phyloP scores from a whole-genome alignment of 2,113 vertebrate genomes.

The Jaculus jaculus region DNA sequence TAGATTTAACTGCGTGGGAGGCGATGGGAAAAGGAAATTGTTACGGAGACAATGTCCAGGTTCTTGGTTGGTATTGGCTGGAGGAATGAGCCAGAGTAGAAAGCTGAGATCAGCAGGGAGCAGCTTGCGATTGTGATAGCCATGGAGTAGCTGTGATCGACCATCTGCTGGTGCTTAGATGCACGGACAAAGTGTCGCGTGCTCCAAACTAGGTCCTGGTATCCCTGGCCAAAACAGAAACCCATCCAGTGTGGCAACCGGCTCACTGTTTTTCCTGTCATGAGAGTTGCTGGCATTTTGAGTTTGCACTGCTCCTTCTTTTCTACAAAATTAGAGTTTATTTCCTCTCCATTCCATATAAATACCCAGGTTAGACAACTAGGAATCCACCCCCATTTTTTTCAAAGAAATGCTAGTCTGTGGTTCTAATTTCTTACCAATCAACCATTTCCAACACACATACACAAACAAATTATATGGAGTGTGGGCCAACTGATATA shows the following conservation, averaged over 20 bases:
- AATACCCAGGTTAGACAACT: not conserved
- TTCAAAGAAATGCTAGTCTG: not conserved
- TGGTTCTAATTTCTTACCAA: not conserved
- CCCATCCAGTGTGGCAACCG: not conserved
- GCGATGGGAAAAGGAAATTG: not conserved
- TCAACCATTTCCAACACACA: slow-evolving; percentile 40
- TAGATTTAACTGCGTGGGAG: not conserved
- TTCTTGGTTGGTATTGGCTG: not conserved
- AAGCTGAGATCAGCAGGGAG: not conserved
- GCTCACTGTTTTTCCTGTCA: not conserved
- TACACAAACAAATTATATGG: not conserved
- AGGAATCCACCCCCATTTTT: not conserved
- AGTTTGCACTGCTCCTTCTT: not conserved
- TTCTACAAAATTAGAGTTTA: slow-evolving; percentile 26
- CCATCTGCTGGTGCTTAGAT: not conserved
- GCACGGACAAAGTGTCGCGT: not conserved
- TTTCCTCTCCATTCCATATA: not conserved
- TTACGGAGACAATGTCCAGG: not conserved
- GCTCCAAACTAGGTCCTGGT: not conserved
- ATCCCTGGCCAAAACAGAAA: not conserved
- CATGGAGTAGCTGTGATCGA: not conserved
- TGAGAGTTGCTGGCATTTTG: not conserved
- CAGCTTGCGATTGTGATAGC: not conserved
- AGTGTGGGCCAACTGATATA: not conserved
- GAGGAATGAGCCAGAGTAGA: not conserved